Evolutionary conservation across 2,797 vertebrate species (phyloP), one percentile per base, ranked within the genome.

Genomic region (Crypturellus tataupa): DNA sequence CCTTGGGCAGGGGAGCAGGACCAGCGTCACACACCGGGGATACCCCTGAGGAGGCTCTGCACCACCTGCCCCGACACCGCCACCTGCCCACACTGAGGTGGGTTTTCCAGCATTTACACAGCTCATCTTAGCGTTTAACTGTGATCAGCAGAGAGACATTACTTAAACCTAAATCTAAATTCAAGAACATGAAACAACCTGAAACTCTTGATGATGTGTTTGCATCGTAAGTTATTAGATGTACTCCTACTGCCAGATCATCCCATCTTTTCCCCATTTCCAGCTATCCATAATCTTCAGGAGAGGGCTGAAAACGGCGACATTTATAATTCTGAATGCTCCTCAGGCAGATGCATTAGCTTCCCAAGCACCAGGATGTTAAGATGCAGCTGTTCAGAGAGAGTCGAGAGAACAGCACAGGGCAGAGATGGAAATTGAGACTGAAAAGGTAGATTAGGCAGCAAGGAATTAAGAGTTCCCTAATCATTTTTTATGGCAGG

Each of bases 401-500:
- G 46, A 46, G 51, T 24, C 68, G 59, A 60, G 33, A 56, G 24
- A 87, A 51, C 39, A 75, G 14, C 9, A 13, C 23, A 62, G 53
- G 60, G 46, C 72, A 67, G 27, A 19, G 40, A 88, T 71, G 44
- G 49, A 93, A 96, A 93, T 2, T 15, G 7, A 86, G 71, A 62
- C 16, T 77, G 12, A 64, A 84, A 96, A 87, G 68, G 73, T 55
- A 88, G 72, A 73, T 82, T 82, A 80, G 24, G 40, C 0, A 3
- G 86, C 29, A 75, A 72, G 81, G 20, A 88, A 96, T 94, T 71
- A 93, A 8, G 84, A 85, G 71, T 51, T 80, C 63, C 78, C 71
- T 59, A 80, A 87, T 87, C 90, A 37, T 89, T 92, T 95, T 91
- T 80, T 35, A 44, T 63, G 58, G 80, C 80, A 89, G 93, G 89